Percentiles rank a stretch among this genome's conserved stretches.
These are phyloP conservation scores for Kuschelorhynchus macadamiae DNA, from an alignment of 2,888 invertebrate species.

Conservation along the genomic window DNA sequence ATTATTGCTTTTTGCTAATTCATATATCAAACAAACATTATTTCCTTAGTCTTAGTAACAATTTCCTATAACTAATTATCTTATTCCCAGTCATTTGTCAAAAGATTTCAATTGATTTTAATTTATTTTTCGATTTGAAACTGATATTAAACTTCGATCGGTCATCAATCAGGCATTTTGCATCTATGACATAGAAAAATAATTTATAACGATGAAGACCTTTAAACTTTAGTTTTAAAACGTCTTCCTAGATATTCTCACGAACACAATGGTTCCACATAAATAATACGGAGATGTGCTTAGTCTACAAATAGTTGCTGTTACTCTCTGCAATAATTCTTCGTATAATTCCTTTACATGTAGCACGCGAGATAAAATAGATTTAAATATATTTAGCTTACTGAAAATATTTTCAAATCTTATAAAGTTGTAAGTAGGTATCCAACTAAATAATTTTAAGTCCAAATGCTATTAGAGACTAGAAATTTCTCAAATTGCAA, in stretches of 20 bases:
- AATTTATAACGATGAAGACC: conserved; percentile 24
- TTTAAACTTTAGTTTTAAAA: conserved; percentile 21
- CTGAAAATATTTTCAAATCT: too few species aligned
- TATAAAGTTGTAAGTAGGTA: too few species aligned
- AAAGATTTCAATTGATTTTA: background rate
- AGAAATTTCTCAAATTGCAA: too few species aligned
- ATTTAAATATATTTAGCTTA: too few species aligned
- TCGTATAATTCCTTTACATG: too few species aligned
- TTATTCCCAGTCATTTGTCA: background rate
- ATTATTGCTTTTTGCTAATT: too few species aligned
- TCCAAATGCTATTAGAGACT: too few species aligned
- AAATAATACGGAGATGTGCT: conserved; percentile 8
- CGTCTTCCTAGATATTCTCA: conserved; percentile 14
- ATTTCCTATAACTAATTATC: background rate
- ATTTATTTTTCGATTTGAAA: conserved; percentile 22
- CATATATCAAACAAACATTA: too few species aligned
- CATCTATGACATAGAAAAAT: conserved; percentile 26
- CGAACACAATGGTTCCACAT: conserved; percentile 26
- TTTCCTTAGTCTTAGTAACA: too few species aligned
- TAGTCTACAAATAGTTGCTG: conserved; percentile 9
- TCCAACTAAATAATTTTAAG: too few species aligned
- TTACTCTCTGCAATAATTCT: background rate
- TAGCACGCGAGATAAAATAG: too few species aligned
- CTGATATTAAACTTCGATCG: conserved; percentile 13
- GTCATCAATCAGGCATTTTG: conserved; percentile 17